A percentile compares a stretch with the other conserved stretches of the same genome.
Conservation (phyloP, 2,888 invertebrate genomes). For the Orthonevra nobilis region DNA sequence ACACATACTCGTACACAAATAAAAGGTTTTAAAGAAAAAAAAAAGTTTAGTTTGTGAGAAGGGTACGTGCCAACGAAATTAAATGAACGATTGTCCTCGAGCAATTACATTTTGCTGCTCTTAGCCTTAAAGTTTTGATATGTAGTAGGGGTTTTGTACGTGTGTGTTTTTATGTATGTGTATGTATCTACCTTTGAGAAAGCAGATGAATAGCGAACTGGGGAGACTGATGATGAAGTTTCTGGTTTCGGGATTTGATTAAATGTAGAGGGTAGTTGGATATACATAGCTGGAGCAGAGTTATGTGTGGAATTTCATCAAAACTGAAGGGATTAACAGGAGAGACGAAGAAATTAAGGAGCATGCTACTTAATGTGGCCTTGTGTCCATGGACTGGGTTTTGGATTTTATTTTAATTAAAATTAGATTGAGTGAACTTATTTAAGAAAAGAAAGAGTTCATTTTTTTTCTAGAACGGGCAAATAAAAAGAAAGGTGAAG, state of each 20-base stretch:
- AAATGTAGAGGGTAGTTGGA: neutral
- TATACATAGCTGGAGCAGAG: neutral
- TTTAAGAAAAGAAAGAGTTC: no score
- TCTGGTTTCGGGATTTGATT: constrained; percentile 25
- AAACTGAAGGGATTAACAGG: neutral
- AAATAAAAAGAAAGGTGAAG: no score
- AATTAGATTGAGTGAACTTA: constrained; percentile 8
- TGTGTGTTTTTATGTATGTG: neutral
- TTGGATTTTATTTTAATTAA: constrained; percentile 42
- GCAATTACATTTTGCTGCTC: constrained; percentile 36
- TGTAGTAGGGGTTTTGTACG: no score
- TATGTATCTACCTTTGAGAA: neutral
- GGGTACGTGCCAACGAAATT: constrained; percentile 50
- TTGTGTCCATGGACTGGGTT: constrained; percentile 3
- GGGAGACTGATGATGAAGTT: constrained; percentile 23
- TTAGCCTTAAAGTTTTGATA: neutral
- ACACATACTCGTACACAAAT: neutral
- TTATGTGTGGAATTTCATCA: constrained; percentile 17
- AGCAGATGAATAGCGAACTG: neutral
- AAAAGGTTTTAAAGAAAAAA: no score
- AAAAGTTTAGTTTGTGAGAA: constrained; percentile 35
- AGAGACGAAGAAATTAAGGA: neutral
- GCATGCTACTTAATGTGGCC: constrained; percentile 15
- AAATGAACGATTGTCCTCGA: constrained; percentile 57
- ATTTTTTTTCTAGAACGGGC: no score